phyloP scores from a whole-genome alignment of 30 jellyfish, hydroid and myxozoan species.

The Hydractinia symbiolongicarpus region DNA sequence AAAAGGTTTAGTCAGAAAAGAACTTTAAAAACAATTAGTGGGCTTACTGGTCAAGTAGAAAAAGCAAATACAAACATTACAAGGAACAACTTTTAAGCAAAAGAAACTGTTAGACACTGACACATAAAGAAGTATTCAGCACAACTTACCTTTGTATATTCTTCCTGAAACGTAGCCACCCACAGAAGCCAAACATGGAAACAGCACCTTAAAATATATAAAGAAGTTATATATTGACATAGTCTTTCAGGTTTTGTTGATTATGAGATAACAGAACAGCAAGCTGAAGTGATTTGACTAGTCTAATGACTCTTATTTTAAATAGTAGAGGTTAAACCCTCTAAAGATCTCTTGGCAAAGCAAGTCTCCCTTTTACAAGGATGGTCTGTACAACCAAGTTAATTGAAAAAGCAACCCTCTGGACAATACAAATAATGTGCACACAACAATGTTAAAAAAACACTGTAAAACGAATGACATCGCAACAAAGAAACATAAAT shows the following conservation, averaged over 20 bases:
- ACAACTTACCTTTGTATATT: constrained; percentile 74
- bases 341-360: too few relatives aligned
- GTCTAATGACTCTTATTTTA: too few relatives aligned
- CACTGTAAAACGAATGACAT: not conserved
- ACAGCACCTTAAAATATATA: constrained; percentile 52
- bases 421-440: too few relatives aligned
- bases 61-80: not conserved
- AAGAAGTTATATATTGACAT: too few relatives aligned
- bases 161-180: constrained; percentile 94
- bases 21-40: not conserved
- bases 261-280: too few relatives aligned
- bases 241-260: too few relatives aligned
- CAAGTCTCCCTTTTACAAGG: too few relatives aligned
- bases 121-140: not conserved
- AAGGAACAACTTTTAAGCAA: not conserved
- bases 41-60: not conserved
- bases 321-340: too few relatives aligned
- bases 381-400: too few relatives aligned
- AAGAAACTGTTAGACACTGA: not conserved
- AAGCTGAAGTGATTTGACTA: too few relatives aligned
- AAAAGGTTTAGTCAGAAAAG: not conserved
- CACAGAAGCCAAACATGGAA: constrained; percentile 82
- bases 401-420: too few relatives aligned
- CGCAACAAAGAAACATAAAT: not conserved
- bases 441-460: too few relatives aligned